phyloP scores from a whole-genome alignment of 1,140 invertebrate species.

The Trypoxylus dichotomus region DNA sequence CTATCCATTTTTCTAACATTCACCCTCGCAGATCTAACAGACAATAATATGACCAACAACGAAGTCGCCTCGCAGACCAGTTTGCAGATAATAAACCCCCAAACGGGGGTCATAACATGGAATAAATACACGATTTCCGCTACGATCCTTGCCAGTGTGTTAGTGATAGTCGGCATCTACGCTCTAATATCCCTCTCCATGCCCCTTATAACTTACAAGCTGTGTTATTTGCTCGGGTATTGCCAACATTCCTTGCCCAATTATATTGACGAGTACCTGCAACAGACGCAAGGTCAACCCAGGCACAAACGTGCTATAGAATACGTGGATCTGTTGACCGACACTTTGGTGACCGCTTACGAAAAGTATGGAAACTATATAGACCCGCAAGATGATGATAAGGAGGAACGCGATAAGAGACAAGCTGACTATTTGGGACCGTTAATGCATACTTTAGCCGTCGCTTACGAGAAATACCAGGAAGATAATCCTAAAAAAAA shows the following conservation, averaged over 20 bases:
- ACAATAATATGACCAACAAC: not conserved
- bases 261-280: slow-evolving; percentile 38
- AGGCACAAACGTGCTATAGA: slow-evolving; percentile 40
- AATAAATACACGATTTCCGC: slow-evolving; percentile 31
- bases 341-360: slow-evolving; percentile 40
- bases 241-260: slow-evolving; percentile 43
- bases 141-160: slow-evolving; percentile 36
- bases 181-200: slow-evolving; percentile 36
- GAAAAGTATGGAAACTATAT: slow-evolving; percentile 38
- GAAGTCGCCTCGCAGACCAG: not conserved
- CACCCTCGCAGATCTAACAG: not conserved
- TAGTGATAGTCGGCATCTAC: slow-evolving; percentile 39
- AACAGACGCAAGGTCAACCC: slow-evolving; percentile 17
- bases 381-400: slow-evolving; percentile 20
- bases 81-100: not conserved
- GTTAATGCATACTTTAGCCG: slow-evolving; percentile 37
- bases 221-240: slow-evolving; percentile 46
- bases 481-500: slow-evolving; percentile 46
- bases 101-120: slow-evolving; percentile 15
- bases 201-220: slow-evolving; percentile 44
- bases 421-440: slow-evolving; percentile 43
- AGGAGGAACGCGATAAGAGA: slow-evolving; percentile 30
- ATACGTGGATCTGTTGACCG: slow-evolving; percentile 40
- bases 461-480: slow-evolving; percentile 43
- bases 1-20: not conserved